Evolutionary conservation across 2,888 invertebrate species (phyloP).

Genomic region (Ormyrus pomaceus): DNA sequence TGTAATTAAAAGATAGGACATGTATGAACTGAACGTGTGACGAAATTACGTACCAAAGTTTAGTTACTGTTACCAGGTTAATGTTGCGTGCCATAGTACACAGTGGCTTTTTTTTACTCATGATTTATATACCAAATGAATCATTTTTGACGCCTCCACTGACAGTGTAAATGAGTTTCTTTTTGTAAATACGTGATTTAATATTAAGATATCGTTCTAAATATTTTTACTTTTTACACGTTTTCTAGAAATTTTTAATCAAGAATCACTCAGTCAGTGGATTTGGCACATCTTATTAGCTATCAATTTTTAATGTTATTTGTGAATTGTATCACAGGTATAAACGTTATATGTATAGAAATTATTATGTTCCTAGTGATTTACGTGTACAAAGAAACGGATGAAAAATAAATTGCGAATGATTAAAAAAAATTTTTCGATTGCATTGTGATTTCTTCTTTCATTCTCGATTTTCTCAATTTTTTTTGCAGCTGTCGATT

Average conservation of each 20-base stretch:
- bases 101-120: slow-evolving; percentile 53
- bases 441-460: too few species aligned
- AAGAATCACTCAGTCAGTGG: too few species aligned
- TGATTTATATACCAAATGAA: slow-evolving; percentile 40
- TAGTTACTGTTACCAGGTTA: slow-evolving; percentile 62
- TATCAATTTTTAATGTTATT: slow-evolving; percentile 40
- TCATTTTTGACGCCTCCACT: not conserved
- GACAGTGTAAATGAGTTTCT: too few species aligned
- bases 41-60: slow-evolving; percentile 63
- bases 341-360: not conserved
- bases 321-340: slow-evolving; percentile 56
- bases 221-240: too few species aligned
- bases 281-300: not conserved
- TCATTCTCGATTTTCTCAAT: too few species aligned
- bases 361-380: slow-evolving; percentile 53
- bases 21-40: not conserved
- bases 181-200: too few species aligned
- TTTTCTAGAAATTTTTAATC: too few species aligned
- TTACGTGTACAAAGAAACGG: slow-evolving; percentile 52
- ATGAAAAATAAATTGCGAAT: slow-evolving; percentile 47
- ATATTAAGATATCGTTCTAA: too few species aligned
- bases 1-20: too few species aligned
- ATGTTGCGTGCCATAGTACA: slow-evolving; percentile 58
- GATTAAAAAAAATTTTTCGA: slow-evolving; percentile 17
- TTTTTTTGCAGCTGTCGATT: too few species aligned